Base-by-base conservation (phyloP, 2,888 invertebrate species). In the Drosophila phalerata region DNA sequence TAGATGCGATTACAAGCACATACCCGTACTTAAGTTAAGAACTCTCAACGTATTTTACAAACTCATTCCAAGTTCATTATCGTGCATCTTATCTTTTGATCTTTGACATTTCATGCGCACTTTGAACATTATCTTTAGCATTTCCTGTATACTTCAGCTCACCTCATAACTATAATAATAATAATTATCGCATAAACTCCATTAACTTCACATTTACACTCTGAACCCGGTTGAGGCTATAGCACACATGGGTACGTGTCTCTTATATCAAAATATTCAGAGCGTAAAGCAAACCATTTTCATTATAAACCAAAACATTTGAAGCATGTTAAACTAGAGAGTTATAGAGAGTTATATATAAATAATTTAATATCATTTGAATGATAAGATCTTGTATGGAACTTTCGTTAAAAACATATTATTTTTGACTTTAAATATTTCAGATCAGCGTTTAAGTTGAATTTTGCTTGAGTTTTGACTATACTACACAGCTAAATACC, bases 121-220 rank as follows among this genome's bases (percentile, higher is more conserved):
- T 73, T 73, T 62, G 62, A 25, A 55, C 65, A 62, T 58, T 53
- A 66, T 60, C 56, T 65, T 58, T 19, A n/a, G 37, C 60, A 34
- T 38, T 48, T 63, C 62, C 64, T 66, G 52, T 49, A 19, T 49
- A 19, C 13, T 19, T 34, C 19, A 57, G 42, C 49, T 56, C 52
- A 69, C 62, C 60, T 70, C 32, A 52, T 17, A 19, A 42, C 53
- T 28, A 58, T 34, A 67, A 68, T 64, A 77, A 79, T 84, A 84
- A 84, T 84, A 77, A 79, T 84, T 84, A 84, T 84, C 84, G 49
- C 86, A 61, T 83, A 58, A 79, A 70, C 77, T 65, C 56, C 60
- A 66, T 69, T 47, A 77, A 69, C 64, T 77, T 74, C 43, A 58
- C 73, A 76, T 84, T 86, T 85, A 79, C 87, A 86, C 84, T 76